Base-by-base conservation (phyloP, 2,113 vertebrate genomes). In the Zosterops lateralis region DNA sequence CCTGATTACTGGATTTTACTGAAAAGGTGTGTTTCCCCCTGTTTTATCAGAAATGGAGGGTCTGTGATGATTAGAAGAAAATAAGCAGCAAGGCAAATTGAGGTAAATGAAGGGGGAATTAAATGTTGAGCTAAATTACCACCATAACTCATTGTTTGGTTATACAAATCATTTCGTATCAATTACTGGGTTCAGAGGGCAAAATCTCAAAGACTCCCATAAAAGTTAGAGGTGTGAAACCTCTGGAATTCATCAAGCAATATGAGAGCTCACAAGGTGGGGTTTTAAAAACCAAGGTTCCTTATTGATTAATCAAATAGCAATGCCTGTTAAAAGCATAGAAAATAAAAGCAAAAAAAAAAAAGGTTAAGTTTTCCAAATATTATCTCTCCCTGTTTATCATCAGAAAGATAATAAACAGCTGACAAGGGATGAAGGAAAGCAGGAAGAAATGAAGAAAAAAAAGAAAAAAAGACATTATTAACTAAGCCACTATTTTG, bases 151-250 rank as follows among this genome's bases (percentile, higher is more conserved):
- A 7, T 48, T 40, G 6, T 64, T 92, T 73, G 14, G 38, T 66
- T 81, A 72, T 73, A 45, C 57, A 94, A 80, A 68, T 54, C 2
- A 10, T 65, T 95, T 70, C 42, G 21, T 83, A 80, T 81, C 51
- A 71, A 47, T 86, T 86, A 80, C 32, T 31, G 25, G 42, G 32
- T 66, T 78, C 73, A 87, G 42, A 81, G 14, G 8, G 68, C 18
- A 93, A 87, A 89, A 56, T 18, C 75, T 91, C 80, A 84, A 85
- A 95, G 67, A 54, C 51, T 58, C 8, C 18, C 28, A 60, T 36
- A 53, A 54, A 76, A 82, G 31, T 60, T 38, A 74, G 62, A 91
- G 10, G n/a, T 81, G 14, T 84, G 87, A 92, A 91, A 82, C 48
- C 45, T 72, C 53, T 77, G 24, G 28, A 89, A 91, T 75, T 66